A percentile compares a stretch with the other conserved stretches of the same genome.
Evolutionary conservation across 2,888 invertebrate genomes (phyloP).

Genomic region (Melanostoma scalare): DNA sequence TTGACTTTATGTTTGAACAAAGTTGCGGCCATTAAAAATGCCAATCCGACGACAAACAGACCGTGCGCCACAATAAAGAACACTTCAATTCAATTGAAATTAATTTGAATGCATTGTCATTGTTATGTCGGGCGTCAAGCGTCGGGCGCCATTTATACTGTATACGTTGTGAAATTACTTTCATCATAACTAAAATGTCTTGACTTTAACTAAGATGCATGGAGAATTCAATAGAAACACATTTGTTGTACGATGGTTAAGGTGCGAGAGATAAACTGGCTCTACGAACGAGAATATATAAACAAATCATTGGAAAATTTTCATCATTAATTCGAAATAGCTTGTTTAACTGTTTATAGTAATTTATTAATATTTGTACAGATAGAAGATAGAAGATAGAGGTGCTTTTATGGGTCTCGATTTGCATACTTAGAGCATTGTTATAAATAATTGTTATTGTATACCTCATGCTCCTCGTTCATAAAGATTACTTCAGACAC

Average conservation of each 20-base stretch:
- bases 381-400: not conserved
- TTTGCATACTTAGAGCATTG: constrained; percentile 23
- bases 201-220: not conserved
- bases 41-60: constrained; percentile 19
- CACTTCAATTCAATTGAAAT: constrained; percentile 62
- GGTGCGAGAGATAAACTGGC: not conserved
- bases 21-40: constrained; percentile 41
- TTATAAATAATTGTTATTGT: constrained; percentile 10
- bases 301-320: constrained; percentile 4
- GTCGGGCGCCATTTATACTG: constrained; percentile 30
- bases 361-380: constrained; percentile 11
- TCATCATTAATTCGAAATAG: not conserved
- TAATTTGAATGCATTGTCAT: constrained; percentile 54
- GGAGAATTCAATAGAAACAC: not conserved
- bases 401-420: not conserved
- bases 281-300: not conserved
- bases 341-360: not conserved
- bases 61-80: constrained; percentile 19
- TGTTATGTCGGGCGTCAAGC: constrained; percentile 2
- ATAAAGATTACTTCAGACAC: constrained; percentile 12
- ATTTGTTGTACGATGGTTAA: not conserved
- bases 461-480: not conserved
- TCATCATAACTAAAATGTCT: constrained; percentile 6
- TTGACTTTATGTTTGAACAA: constrained; percentile 58
- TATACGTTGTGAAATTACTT: constrained; percentile 9